Evolutionary conservation across 2,888 invertebrate species (phyloP).

Genomic region (Eupelmus urozonus): DNA sequence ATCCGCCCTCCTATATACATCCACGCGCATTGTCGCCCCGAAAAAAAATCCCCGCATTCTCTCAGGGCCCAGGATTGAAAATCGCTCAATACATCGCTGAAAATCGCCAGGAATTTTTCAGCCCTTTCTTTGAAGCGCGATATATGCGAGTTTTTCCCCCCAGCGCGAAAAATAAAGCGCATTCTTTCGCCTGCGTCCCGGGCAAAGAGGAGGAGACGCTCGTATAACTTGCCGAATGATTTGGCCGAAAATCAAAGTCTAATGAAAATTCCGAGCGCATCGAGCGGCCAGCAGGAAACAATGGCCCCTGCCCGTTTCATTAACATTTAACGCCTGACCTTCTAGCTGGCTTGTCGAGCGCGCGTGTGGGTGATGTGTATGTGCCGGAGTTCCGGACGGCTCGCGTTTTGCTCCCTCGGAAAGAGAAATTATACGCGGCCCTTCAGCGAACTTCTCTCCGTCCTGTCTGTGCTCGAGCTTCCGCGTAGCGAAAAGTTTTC

Average conservation of each 20-base stretch:
- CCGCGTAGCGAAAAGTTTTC: no score
- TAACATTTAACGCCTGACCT: slow-evolving; percentile 11
- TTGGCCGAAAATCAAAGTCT: slow-evolving; percentile 15
- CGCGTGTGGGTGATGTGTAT: neutral
- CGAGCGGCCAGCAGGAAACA: neutral
- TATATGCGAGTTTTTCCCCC: neutral
- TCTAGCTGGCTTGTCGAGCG: neutral
- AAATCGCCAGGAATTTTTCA: neutral
- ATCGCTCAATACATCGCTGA: neutral
- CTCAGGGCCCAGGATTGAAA: neutral
- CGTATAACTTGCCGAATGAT: neutral
- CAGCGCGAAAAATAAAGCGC: neutral
- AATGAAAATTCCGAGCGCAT: slow-evolving; percentile 41
- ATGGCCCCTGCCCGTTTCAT: slow-evolving; percentile 16
- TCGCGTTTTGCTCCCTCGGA: neutral
- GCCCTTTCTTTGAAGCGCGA: neutral
- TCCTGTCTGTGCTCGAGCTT: neutral
- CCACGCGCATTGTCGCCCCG: no score
- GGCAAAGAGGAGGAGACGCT: neutral
- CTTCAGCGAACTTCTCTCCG: no score
- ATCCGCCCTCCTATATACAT: no score
- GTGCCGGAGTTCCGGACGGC: neutral
- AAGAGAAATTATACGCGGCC: no score
- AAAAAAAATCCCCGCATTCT: no score
- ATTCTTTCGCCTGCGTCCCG: neutral